A percentile compares a stretch with the other conserved stretches of the same genome.
These are phyloP conservation scores for Hemaris fuciformis DNA, from an alignment of 2,888 invertebrate species.

Conservation along the genomic window DNA sequence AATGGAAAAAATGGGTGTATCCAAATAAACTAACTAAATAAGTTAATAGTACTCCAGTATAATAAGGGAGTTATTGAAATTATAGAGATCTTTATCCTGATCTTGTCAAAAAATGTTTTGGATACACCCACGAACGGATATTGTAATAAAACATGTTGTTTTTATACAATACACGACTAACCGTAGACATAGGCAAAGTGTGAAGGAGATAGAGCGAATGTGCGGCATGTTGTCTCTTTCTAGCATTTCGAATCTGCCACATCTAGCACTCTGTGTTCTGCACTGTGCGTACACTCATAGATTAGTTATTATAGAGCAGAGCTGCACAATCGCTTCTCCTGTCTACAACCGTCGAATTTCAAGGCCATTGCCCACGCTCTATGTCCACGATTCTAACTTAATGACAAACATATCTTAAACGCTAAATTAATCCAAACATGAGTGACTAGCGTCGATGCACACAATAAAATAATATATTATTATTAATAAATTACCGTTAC, in stretches of 20 bases:
- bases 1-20: background rate
- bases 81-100: background rate
- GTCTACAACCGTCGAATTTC: too few species aligned
- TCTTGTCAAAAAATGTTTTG: background rate
- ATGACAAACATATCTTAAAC: conserved; percentile 46
- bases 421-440: conserved; percentile 62
- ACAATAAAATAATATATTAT: conserved; percentile 49
- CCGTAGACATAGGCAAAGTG: too few species aligned
- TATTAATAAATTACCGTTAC: conserved; percentile 14
- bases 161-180: conserved; percentile 10
- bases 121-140: background rate
- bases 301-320: too few species aligned
- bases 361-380: too few species aligned
- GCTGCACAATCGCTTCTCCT: too few species aligned
- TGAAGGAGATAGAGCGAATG: too few species aligned
- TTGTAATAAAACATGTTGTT: background rate
- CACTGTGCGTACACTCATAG: too few species aligned
- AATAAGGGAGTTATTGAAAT: background rate
- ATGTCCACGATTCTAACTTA: conserved; percentile 26
- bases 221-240: too few species aligned
- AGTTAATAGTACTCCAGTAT: background rate
- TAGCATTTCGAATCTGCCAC: too few species aligned
- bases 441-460: conserved; percentile 71
- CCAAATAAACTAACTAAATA: background rate
- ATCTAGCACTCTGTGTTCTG: too few species aligned